Evolutionary conservation across 2,888 invertebrate species (phyloP).

Genomic region (Apodemia zela): DNA sequence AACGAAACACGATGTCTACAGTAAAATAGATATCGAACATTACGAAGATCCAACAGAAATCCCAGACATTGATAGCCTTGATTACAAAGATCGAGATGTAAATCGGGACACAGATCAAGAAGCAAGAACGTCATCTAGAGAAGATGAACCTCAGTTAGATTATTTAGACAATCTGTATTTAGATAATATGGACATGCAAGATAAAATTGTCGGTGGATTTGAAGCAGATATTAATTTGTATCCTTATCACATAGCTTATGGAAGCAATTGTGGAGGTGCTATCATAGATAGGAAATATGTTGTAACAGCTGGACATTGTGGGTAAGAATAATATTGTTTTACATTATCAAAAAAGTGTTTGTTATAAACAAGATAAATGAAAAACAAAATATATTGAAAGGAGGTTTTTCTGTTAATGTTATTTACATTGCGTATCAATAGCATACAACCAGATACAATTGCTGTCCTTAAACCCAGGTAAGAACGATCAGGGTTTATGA

Average conservation of each 20-base stretch:
- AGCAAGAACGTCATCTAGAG: conserved; percentile 23
- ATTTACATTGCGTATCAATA: too few relatives aligned
- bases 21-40: conserved; percentile 49
- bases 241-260: conserved; percentile 70
- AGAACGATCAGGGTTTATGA: too few relatives aligned
- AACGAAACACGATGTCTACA: conserved; percentile 24
- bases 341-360: too few relatives aligned
- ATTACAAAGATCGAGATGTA: conserved; percentile 42
- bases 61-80: conserved; percentile 53
- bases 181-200: conserved; percentile 42
- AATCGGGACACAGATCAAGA: conserved; percentile 28
- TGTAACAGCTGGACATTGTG: conserved; percentile 71
- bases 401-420: too few relatives aligned
- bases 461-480: too few relatives aligned
- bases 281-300: conserved; percentile 64
- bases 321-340: conserved; percentile 45
- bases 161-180: conserved; percentile 18
- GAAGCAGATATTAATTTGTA: conserved; percentile 66
- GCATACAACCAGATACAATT: too few relatives aligned
- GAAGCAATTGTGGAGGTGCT: conserved; percentile 66
- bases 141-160: conserved; percentile 20
- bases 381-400: too few relatives aligned
- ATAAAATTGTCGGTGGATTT: conserved; percentile 66
- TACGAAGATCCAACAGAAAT: conserved; percentile 54
- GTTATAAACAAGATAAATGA: too few relatives aligned